A percentile compares a stretch with the other conserved stretches of the same genome.
Conservation (phyloP, 1,140 invertebrate genomes). For the Ceratina japonica region DNA sequence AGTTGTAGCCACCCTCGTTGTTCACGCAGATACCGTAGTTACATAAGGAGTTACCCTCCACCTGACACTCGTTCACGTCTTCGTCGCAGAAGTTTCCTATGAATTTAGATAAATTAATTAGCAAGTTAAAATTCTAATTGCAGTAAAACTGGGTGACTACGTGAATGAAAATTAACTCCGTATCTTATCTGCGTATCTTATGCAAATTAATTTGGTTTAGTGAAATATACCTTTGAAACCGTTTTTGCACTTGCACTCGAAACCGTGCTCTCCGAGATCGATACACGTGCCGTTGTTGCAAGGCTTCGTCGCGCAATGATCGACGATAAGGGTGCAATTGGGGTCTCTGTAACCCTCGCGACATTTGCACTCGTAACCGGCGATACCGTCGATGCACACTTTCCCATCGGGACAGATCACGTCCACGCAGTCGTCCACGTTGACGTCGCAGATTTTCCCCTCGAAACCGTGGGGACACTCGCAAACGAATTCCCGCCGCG, state of each 20-base stretch:
- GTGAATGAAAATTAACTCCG: not conserved
- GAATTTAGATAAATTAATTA: conserved; percentile 46
- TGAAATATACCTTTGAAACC: conserved; percentile 73
- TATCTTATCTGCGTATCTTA: too few species aligned
- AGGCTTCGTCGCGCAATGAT: conserved; percentile 80
- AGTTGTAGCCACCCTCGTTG: conserved; percentile 87
- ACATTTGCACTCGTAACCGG: conserved; percentile 88
- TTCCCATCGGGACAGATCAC: conserved; percentile 83
- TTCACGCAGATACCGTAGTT: conserved; percentile 92
- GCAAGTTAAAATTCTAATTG: too few species aligned
- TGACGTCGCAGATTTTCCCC: conserved; percentile 88
- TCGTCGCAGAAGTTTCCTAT: conserved; percentile 84
- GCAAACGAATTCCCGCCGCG: conserved; percentile 80
- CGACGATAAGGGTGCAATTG: conserved; percentile 82
- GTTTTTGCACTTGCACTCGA: conserved; percentile 81
- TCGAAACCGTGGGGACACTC: conserved; percentile 84
- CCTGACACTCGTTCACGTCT: conserved; percentile 90
- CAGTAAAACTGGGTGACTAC: not conserved
- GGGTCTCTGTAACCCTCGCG: conserved; percentile 87
- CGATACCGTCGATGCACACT: conserved; percentile 84
- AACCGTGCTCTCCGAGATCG: conserved; percentile 78
- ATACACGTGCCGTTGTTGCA: conserved; percentile 82
- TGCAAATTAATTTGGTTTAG: not conserved
- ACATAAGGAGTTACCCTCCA: conserved; percentile 82
- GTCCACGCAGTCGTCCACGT: conserved; percentile 87